Conservation (phyloP, 2,113 vertebrate genomes). For the Colistium nudipinnis region DNA sequence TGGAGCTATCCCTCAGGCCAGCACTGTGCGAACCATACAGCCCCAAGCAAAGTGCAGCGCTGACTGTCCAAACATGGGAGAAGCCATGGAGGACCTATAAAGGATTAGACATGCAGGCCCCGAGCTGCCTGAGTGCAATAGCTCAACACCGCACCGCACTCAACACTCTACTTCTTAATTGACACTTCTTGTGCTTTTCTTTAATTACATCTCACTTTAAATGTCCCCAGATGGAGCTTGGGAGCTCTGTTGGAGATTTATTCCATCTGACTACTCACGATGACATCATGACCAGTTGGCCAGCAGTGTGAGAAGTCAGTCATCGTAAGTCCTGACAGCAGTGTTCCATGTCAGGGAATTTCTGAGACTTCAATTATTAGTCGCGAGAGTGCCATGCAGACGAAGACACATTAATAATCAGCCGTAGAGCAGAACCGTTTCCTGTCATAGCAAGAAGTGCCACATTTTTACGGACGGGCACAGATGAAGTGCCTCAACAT, state of each 20-base stretch:
- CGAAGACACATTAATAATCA: conserved; percentile 42
- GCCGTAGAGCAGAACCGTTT: conserved; percentile 29
- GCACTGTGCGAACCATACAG: conserved; percentile 29
- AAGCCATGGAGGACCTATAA: conserved; percentile 12
- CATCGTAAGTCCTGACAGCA: conserved; percentile 9
- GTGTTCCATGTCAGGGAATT: conserved; percentile 10
- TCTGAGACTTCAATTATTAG: conserved; percentile 41
- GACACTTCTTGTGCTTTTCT: conserved; percentile 14
- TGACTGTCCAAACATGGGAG: conserved; percentile 34
- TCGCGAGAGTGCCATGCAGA: neutral
- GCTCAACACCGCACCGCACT: neutral
- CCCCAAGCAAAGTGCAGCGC: conserved; percentile 44
- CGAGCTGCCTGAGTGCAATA: conserved; percentile 22
- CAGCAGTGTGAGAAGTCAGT: conserved; percentile 32
- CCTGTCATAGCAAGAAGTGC: conserved; percentile 31
- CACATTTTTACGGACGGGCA: conserved; percentile 17
- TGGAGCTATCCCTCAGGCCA: conserved; percentile 25
- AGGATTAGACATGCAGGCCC: conserved; percentile 25
- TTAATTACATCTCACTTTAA: conserved; percentile 42
- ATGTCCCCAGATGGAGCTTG: conserved; percentile 38
- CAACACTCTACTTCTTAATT: no score
- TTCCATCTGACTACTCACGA: conserved; percentile 27
- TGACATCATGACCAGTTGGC: conserved; percentile 14
- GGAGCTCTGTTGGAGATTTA: conserved; percentile 16
- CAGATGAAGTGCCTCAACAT: conserved; percentile 14